Evolutionary conservation across 2,888 invertebrate genomes (phyloP).

Genomic region (Orthonychiurus folsomi): DNA sequence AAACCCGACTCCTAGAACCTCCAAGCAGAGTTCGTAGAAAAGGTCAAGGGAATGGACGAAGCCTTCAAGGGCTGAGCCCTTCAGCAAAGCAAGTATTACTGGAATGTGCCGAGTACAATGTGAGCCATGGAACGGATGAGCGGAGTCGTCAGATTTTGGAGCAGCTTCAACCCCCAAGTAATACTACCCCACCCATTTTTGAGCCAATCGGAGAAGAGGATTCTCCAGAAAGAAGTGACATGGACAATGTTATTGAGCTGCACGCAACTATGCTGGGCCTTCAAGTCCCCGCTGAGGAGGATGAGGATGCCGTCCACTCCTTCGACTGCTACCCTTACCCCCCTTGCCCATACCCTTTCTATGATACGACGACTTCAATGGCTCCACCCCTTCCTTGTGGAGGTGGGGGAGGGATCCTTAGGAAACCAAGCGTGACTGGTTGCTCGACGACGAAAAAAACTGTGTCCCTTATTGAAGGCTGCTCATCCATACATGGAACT

Average conservation of each 20-base stretch:
- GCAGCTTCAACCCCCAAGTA: slow-evolving; percentile 41
- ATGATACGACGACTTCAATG: background rate
- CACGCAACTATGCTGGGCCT: background rate
- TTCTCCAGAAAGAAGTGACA: slow-evolving; percentile 53
- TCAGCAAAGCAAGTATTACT: slow-evolving; percentile 41
- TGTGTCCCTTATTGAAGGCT: background rate
- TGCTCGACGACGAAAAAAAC: background rate
- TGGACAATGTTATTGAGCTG: slow-evolving; percentile 45
- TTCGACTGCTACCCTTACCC: background rate
- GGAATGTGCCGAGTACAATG: slow-evolving; percentile 43
- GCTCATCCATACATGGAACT: slow-evolving; percentile 52
- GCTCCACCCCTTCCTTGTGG: slow-evolving; percentile 4
- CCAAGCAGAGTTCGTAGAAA: background rate
- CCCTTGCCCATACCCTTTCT: background rate
- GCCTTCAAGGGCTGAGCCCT: slow-evolving; percentile 34
- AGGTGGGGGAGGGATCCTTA: background rate
- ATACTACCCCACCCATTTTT: background rate
- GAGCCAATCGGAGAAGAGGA: slow-evolving; percentile 14
- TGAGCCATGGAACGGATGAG: slow-evolving; percentile 40
- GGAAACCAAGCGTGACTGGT: background rate
- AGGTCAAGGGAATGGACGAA: slow-evolving; percentile 9
- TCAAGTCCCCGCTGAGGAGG: background rate
- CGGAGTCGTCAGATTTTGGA: slow-evolving; percentile 41
- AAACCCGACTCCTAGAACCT: slow-evolving; percentile 20
- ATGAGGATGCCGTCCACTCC: background rate